Evolutionary conservation across 2,888 invertebrate species (phyloP).

Genomic region (Drosophila formosana): DNA sequence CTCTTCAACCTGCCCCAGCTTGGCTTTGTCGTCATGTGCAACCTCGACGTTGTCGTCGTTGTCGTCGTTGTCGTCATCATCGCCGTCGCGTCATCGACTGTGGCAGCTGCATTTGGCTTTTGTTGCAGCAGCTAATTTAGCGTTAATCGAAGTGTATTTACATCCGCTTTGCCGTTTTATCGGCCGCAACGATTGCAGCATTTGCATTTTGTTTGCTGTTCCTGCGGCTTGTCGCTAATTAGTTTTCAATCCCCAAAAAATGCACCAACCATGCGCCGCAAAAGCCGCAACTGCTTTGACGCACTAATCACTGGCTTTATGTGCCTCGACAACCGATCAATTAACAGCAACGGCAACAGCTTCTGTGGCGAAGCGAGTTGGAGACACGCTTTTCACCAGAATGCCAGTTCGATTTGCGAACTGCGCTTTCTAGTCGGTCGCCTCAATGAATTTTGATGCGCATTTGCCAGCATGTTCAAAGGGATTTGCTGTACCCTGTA

Average conservation of each 20-base stretch:
- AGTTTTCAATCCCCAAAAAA: constrained; percentile 46
- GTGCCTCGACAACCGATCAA: constrained; percentile 30
- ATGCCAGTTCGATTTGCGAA: constrained; percentile 1
- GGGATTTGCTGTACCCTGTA: not conserved
- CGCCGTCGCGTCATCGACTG: constrained; percentile 10
- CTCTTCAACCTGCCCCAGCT: not conserved
- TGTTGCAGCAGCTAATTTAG: constrained; percentile 58
- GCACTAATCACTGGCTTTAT: constrained; percentile 34
- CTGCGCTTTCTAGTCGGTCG: not conserved
- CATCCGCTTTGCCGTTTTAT: constrained; percentile 25
- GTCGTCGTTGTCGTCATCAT: constrained; percentile 11
- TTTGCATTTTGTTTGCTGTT: constrained; percentile 23
- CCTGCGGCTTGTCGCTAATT: constrained; percentile 54
- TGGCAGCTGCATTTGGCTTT: constrained; percentile 32
- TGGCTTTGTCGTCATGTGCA: constrained; percentile 21
- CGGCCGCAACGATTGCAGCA: constrained; percentile 25
- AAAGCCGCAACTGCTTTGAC: constrained; percentile 24
- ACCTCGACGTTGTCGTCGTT: constrained; percentile 26
- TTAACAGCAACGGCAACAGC: constrained; percentile 9
- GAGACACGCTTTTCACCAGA: not conserved
- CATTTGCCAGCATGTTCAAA: not conserved
- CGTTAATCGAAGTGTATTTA: constrained; percentile 66
- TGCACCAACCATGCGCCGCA: not conserved
- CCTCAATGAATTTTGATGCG: not conserved
- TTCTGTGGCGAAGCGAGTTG: not conserved